These are phyloP conservation scores for Leistus spinibarbis DNA, from an alignment of 2,888 invertebrate genomes.

Conservation along the genomic window DNA sequence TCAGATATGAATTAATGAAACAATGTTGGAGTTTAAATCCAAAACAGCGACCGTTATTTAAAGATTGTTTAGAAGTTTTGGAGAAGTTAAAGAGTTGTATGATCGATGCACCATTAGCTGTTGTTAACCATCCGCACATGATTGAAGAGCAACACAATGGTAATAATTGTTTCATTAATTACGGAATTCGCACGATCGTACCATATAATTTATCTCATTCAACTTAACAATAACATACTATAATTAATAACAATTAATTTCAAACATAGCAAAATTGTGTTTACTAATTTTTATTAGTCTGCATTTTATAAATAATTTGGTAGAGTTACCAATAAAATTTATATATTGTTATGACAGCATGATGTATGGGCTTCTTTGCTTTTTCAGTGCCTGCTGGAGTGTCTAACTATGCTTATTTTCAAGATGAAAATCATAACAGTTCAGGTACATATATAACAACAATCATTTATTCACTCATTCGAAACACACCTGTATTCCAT, in stretches of 20 bases:
- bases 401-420: constrained; percentile 79
- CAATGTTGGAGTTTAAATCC: constrained; percentile 87
- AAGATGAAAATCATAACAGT: constrained; percentile 74
- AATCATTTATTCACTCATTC: background rate
- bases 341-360: constrained; percentile 14
- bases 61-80: constrained; percentile 74
- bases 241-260: too few species aligned
- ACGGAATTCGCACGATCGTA: too few species aligned
- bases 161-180: constrained; percentile 47
- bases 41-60: constrained; percentile 86
- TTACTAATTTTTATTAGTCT: too few species aligned
- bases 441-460: constrained; percentile 55
- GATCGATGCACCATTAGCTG: constrained; percentile 53
- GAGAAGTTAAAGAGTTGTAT: constrained; percentile 54
- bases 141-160: constrained; percentile 55
- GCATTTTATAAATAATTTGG: too few species aligned
- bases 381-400: constrained; percentile 67
- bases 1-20: constrained; percentile 82
- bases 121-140: constrained; percentile 58
- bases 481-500: too few species aligned
- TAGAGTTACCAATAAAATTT: too few species aligned
- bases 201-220: too few species aligned
- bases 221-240: too few species aligned
- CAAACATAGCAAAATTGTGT: too few species aligned
- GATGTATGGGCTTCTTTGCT: constrained; percentile 40